Conservation (phyloP, 1,140 invertebrate genomes). For the Mesaphorura yosii region DNA sequence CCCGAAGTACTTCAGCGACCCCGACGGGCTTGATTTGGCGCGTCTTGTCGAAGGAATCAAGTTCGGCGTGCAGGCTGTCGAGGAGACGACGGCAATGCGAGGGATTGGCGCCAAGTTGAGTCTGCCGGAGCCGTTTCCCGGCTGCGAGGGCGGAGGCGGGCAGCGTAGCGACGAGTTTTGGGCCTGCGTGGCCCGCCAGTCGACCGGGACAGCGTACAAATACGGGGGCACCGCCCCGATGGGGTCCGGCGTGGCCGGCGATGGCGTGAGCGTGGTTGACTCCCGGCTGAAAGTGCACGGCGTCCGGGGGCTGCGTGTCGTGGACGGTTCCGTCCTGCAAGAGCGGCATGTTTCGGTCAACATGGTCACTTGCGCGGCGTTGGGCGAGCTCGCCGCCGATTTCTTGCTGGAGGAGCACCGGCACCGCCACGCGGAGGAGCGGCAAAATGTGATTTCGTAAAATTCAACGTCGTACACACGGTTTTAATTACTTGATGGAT, state of each 20-base stretch:
- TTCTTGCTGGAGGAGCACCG: too few relatives aligned
- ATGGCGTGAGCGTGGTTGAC: constrained; percentile 5
- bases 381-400: constrained; percentile 23
- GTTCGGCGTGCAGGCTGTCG: constrained; percentile 15
- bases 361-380: constrained; percentile 19
- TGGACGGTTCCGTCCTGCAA: constrained; percentile 26
- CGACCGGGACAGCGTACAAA: constrained; percentile 8
- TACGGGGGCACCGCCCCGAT: constrained; percentile 14
- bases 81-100: constrained; percentile 10
- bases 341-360: constrained; percentile 23
- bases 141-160: constrained; percentile 54
- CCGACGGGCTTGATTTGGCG: not conserved
- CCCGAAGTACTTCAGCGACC: constrained; percentile 5
- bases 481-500: too few relatives aligned
- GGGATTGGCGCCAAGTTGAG: constrained; percentile 14
- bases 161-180: constrained; percentile 69
- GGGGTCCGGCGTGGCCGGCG: constrained; percentile 10
- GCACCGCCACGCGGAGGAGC: too few relatives aligned
- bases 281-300: constrained; percentile 15
- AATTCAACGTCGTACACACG: too few relatives aligned
- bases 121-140: constrained; percentile 52
- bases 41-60: constrained; percentile 10
- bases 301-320: constrained; percentile 20
- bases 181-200: constrained; percentile 46
- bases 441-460: too few relatives aligned